Evolutionary conservation across 2,888 invertebrate species (phyloP), one percentile per base, ranked within the genome.

Genomic region (Trichogramma evanescens): DNA sequence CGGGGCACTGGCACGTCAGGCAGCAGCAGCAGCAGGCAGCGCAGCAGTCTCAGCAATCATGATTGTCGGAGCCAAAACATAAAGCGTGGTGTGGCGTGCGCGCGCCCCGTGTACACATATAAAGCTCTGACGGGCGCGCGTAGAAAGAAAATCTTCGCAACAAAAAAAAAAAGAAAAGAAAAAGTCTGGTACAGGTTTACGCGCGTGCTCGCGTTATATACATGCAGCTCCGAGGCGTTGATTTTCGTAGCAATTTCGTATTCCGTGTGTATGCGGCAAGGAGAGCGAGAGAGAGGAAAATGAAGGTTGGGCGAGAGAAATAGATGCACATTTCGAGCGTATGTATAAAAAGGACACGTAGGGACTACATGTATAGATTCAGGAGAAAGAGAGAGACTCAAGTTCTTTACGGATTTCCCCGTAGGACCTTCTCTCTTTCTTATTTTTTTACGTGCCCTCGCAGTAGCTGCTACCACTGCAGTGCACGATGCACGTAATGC

Each of bases 401-500:
- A 65, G 62, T 61, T 58, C 61, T 65, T 66, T 66, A 65, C 65
- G 57, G 64, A 66, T 67, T 66, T 66, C 59, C 51, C 62, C 52
- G 61, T 59, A 62, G 56, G 13, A 13, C 13, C 13, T 2, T 13
- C 13, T 13, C 13, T 13, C 13, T 13, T 13, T 13, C 13, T 13
- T 13, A 13, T 13, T 13, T 13, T 13, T 13, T 13, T 13, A 13
- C 13, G 13, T 13, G 13, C 13, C 13, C 13, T 13, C 2, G 2
- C 13, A 2, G 13, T 13, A 13, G 13, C 13, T 13, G 13, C 13
- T 13, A 13, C 13, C 13, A 13, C 13, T 13, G 13, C 13, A 13
- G 13, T 13, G 13, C 13, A 13, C 13, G 13, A 13, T 13, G 13
- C 13, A 13, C 13, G 13, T 13, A 13, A 13, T 13, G 13, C 13